Evolutionary conservation across 2,797 vertebrate genomes (phyloP), one percentile per base, ranked within the genome.

Genomic region (Xenops minutus): DNA sequence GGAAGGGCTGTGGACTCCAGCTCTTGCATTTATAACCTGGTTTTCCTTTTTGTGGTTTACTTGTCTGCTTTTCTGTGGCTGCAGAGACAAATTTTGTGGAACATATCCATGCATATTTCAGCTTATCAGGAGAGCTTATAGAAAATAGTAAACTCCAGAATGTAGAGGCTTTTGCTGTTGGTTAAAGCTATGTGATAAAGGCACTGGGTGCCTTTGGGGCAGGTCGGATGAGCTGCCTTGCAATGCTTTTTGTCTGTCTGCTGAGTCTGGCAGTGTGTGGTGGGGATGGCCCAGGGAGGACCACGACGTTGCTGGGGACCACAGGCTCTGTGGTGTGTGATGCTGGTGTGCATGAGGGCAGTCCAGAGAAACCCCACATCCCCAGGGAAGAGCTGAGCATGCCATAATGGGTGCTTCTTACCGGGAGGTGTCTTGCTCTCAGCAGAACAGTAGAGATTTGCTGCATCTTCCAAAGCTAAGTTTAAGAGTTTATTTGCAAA

Each of bases 381-480:
- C 39, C 27, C 20, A 32, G 59, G 52, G 30, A 66, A 29, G 30
- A 69, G 14, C 20, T 5, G 13, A 24, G 15, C 0, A 0, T 56
- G 37, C 49, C 16, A 2, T 0, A 1, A 13, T 67, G 52, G 36
- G 22, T 9, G 15, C 22, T 27, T 16, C 7, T 6, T 56, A 20
- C 15, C 20, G 27, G 68, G 46, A 74, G 32, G 22, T 17, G n/a
- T 44, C 61, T 92, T 0, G 0, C 5, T 64, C 24, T 46, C 26
- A 49, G 61, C 30, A 67, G 16, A 34, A 10, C 39, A 77, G 37
- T 8, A 30, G 48, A 62, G 29, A 17, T 94, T 80, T 91, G 72
- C 72, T 85, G 89, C 26, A 10, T 72, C n/a, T 68, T 85, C 46
- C 26, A 27, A 61, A 89, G 46, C 87, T 96, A 89, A 93, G 94